Evolutionary conservation across 2,113 vertebrate species (phyloP).

Genomic region (Martes martes): DNA sequence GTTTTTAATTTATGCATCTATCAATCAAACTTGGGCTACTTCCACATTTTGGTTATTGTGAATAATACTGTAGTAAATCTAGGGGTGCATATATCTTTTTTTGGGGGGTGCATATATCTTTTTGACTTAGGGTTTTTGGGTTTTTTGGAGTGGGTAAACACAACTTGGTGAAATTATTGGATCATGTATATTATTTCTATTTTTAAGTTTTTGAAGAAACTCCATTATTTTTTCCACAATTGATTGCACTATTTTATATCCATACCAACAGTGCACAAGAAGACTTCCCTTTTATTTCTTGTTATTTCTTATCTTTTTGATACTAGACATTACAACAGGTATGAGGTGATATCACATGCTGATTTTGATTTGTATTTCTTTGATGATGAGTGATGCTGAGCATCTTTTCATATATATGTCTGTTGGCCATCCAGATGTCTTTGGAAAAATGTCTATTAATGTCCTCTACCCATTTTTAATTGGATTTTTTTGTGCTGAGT

Average conservation of each 20-base stretch:
- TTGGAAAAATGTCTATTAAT: not conserved
- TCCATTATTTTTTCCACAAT: not conserved
- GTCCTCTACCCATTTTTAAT: not conserved
- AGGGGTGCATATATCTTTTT: not conserved
- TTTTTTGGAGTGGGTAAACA: not conserved
- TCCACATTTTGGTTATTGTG: not conserved
- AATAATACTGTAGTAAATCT: not conserved
- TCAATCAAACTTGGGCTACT: not conserved
- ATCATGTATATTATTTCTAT: not conserved
- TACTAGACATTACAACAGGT: not conserved
- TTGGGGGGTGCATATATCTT: not conserved
- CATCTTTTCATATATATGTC: not conserved
- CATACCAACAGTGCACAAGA: not conserved
- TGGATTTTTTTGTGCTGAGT: not conserved
- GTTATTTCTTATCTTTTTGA: not conserved
- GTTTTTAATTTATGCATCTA: not conserved
- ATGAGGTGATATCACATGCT: not conserved
- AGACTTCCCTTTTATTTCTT: not conserved
- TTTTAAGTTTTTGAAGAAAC: not conserved
- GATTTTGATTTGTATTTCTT: not conserved
- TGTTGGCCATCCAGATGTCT: not conserved
- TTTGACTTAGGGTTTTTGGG: not conserved
- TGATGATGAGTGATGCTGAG: not conserved
- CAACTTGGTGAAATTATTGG: not conserved
- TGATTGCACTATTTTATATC: not conserved